Evolutionary conservation across 2,888 invertebrate species (phyloP).

Genomic region (Campaea margaritaria): DNA sequence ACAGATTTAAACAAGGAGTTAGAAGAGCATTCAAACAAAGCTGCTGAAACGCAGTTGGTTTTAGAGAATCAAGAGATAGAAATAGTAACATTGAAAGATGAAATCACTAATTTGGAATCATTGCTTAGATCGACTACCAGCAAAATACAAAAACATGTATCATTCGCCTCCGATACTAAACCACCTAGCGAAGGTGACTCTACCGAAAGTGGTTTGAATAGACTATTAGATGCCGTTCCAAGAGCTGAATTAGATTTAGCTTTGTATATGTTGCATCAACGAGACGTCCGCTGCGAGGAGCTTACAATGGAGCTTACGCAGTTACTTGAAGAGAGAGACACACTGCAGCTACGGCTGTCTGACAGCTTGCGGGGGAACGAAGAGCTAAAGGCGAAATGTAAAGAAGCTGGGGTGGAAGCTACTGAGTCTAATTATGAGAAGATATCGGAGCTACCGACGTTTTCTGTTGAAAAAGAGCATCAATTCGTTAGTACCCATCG

Average conservation of each 20-base stretch:
- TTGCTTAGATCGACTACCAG: constrained; percentile 61
- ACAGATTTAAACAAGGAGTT: constrained; percentile 81
- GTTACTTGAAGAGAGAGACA: constrained; percentile 93
- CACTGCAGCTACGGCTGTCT: constrained; percentile 92
- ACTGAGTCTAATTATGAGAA: constrained; percentile 61
- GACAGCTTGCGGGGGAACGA: constrained; percentile 92
- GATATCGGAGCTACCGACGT: constrained; percentile 61
- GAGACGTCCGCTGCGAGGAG: constrained; percentile 94
- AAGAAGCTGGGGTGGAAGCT: constrained; percentile 59
- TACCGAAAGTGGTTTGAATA: constrained; percentile 51
- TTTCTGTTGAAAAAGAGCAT: constrained; percentile 63
- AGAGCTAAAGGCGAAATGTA: constrained; percentile 67
- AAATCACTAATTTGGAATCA: constrained; percentile 77
- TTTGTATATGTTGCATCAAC: constrained; percentile 93
- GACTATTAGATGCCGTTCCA: constrained; percentile 70
- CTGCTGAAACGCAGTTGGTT: constrained; percentile 85
- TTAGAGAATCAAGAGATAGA: constrained; percentile 90
- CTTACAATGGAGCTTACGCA: constrained; percentile 93
- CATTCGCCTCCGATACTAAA: constrained; percentile 78
- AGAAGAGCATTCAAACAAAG: constrained; percentile 83
- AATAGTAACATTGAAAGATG: constrained; percentile 89
- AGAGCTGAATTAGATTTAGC: constrained; percentile 91
- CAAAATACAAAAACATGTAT: constrained; percentile 78
- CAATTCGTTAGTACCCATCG: constrained; percentile 71
- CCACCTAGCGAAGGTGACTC: constrained; percentile 52